These are phyloP conservation scores for Eristalinus sepulchralis DNA, from an alignment of 2,888 invertebrate genomes.

Conservation along the genomic window DNA sequence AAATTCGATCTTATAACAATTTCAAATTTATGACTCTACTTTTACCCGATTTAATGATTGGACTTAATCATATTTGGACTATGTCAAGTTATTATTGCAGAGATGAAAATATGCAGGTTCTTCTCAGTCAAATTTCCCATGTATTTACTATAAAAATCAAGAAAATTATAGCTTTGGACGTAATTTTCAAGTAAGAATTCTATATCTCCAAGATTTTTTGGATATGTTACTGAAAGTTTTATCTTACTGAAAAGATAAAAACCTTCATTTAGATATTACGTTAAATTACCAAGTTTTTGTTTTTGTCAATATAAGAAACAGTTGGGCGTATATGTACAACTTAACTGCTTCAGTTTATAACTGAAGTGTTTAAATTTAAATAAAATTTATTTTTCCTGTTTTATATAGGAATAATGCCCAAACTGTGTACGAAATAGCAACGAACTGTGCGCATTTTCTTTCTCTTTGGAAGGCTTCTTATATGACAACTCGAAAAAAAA, in stretches of 20 bases:
- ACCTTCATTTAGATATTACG: too few relatives aligned
- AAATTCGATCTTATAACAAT: slow-evolving; percentile 86
- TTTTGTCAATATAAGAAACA: too few relatives aligned
- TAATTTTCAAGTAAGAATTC: slow-evolving; percentile 87
- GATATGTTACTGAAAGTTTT: too few relatives aligned
- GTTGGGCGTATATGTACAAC: too few relatives aligned
- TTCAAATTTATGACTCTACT: slow-evolving; percentile 87
- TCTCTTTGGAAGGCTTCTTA: slow-evolving; percentile 84
- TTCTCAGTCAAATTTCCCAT: slow-evolving; percentile 92
- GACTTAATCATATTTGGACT: slow-evolving; percentile 94
- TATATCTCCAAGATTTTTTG: background rate
- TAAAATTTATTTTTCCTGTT: background rate
- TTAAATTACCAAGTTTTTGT: too few relatives aligned
- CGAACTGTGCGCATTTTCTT: slow-evolving; percentile 79
- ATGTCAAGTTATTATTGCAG: slow-evolving; percentile 91
- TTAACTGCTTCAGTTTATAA: too few relatives aligned
- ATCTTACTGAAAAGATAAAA: too few relatives aligned
- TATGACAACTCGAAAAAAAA: slow-evolving; percentile 89
- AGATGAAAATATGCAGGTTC: slow-evolving; percentile 92
- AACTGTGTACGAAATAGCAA: slow-evolving; percentile 78
- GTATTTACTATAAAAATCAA: slow-evolving; percentile 90
- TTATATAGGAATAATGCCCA: slow-evolving; percentile 75
- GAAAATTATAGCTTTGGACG: slow-evolving; percentile 86
- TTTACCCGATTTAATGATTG: slow-evolving; percentile 90
- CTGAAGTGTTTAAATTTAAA: too few relatives aligned